Base-by-base conservation (phyloP, 1,140 invertebrate species). In the Drosophila arizonae region DNA sequence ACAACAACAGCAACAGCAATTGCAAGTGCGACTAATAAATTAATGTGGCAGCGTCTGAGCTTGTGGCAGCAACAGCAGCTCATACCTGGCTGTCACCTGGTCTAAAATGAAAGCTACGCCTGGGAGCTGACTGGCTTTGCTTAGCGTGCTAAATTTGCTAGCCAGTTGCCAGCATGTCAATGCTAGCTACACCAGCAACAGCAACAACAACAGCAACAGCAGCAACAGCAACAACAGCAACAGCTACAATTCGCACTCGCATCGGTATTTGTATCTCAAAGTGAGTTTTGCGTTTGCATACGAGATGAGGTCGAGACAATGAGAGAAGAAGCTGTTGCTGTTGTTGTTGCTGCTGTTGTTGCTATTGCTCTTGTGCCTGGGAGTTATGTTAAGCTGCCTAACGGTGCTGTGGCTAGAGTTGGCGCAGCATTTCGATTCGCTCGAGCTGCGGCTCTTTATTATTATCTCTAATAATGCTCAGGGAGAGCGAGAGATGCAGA, bases 131-230 rank as follows among this genome's bases (percentile, higher is more conserved):
- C 41, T 11, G 33, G 48, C 61, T 61, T 48, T 48, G 54, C 65
- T 65, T 72, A 66, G 82, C 81, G 78, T 86, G 82, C 78, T 81
- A 86, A 86, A 87, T 86, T 86, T 86, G 77, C 77, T 63, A 85
- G 62, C 72, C 66, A 57, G 43, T 64, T 85, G 81, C 28, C 51
- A 39, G 71, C 75, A 81, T 78, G 71, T 77, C 81, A 86, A 85
- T 84, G 76, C 61, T 63, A 85, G 69, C 56, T 77, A 70, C 26
- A 28, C 26, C 26, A 9, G 33, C 33, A 33, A 10, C 33, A 33
- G 1, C 63, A 72, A 24, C 55, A 9, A 77, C 73, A 79, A 26
- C 63, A 54, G 1, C 63, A 72, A 15, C 55, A 9, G 33, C 33
- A 33, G 10, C 33, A 33, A 33, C 33, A 33, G 33, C 62, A 67